Percentiles rank a stretch among this genome's conserved stretches.
phyloP scores from a whole-genome alignment of 2,113 vertebrate genomes.

The Syngnathoides biaculeatus region DNA sequence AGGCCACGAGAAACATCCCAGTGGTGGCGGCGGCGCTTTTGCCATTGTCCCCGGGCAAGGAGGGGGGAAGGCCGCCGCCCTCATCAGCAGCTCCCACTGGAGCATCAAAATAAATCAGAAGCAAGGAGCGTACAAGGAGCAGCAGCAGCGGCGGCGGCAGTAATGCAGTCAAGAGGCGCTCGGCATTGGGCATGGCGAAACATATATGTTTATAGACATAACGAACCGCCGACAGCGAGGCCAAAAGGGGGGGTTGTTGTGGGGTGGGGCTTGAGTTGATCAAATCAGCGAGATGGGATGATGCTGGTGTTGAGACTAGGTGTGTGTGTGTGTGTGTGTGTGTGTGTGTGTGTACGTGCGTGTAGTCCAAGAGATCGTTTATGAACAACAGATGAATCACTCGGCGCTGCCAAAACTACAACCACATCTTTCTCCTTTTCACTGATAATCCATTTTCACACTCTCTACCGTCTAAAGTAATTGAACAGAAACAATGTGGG shows the following conservation, averaged over 20 bases:
- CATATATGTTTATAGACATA: constrained; percentile 57
- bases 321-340: no score
- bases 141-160: constrained; percentile 33
- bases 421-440: neutral
- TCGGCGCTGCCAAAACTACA: neutral
- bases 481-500: neutral
- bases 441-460: neutral
- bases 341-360: no score
- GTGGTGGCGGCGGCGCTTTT: constrained; percentile 14
- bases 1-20: constrained; percentile 7
- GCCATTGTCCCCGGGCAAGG: constrained; percentile 55
- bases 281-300: constrained; percentile 15
- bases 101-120: constrained; percentile 48
- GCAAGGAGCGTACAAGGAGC: constrained; percentile 42
- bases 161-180: constrained; percentile 33
- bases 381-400: accelerated
- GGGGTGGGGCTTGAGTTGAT: neutral
- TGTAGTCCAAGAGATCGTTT: constrained; percentile 34
- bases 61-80: constrained; percentile 51
- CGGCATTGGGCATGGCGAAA: constrained; percentile 55
- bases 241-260: constrained; percentile 19
- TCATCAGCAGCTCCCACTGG: constrained; percentile 45
- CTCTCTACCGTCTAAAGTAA: neutral
- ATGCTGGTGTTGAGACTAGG: constrained; percentile 65
- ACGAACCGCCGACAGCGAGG: constrained; percentile 28